These are phyloP conservation scores for Spilogale gracilis DNA, from an alignment of 2,113 vertebrate species.

Conservation along the genomic window DNA sequence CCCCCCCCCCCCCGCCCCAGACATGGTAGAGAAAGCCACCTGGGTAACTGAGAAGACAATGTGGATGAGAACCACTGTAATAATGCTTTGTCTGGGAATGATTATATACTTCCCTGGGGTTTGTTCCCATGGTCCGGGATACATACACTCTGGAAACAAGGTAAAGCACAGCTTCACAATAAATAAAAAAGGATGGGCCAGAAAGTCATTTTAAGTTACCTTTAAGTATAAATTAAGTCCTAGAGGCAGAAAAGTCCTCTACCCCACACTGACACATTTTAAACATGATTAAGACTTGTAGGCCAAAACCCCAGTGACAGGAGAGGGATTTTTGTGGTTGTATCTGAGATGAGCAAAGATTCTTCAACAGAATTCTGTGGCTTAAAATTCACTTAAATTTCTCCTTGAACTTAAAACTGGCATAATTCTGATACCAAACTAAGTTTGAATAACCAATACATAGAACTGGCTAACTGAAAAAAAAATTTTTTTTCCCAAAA, in stretches of 20 bases:
- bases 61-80: neutral
- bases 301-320: conserved; percentile 67
- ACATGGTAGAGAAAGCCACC: neutral
- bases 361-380: conserved; percentile 58
- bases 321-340: neutral
- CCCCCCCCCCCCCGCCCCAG: neutral
- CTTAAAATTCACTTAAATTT: conserved; percentile 47
- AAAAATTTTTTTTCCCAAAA: neutral
- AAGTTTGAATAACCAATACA: conserved; percentile 70
- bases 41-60: neutral
- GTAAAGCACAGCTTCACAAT: conserved; percentile 54
- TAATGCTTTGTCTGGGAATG: neutral
- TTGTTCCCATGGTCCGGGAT: neutral
- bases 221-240: conserved; percentile 77
- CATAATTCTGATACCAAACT: conserved; percentile 67
- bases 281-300: conserved; percentile 60
- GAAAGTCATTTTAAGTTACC: conserved; percentile 57
- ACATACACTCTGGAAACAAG: conserved; percentile 27
- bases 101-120: neutral
- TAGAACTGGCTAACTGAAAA: conserved; percentile 55
- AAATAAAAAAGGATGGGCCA: conserved; percentile 64
- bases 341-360: conserved; percentile 37
- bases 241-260: conserved; percentile 66
- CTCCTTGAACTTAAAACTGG: conserved; percentile 56
- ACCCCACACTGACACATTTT: conserved; percentile 39